phyloP scores from a whole-genome alignment of 2,113 vertebrate species.

The Clarias batrachus region DNA sequence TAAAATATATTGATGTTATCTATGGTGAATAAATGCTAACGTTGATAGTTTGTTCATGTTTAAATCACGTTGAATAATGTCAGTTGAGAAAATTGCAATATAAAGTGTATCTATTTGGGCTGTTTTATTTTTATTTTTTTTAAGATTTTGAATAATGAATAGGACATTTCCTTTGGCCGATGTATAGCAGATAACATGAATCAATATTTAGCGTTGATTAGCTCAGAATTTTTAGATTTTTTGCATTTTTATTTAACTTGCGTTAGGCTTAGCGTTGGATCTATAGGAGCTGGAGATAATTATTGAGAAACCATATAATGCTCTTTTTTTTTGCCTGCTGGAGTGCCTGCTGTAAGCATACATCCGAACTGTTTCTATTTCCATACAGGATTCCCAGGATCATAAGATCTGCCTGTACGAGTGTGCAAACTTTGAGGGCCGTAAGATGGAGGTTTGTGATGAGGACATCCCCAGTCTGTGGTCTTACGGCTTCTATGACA shows the following conservation, averaged over 20 bases:
- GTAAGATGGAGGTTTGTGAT: constrained; percentile 83
- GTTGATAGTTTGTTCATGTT: neutral
- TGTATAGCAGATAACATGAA: neutral
- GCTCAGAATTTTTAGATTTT: neutral
- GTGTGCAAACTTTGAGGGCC: constrained; percentile 76
- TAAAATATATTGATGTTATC: neutral
- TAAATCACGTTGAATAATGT: neutral
- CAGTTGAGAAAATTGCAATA: neutral
- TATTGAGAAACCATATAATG: neutral
- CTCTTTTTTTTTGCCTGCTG: neutral
- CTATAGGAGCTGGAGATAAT: neutral
- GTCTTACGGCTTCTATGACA: constrained; percentile 81
- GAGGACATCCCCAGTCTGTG: constrained; percentile 82
- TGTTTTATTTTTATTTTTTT: neutral
- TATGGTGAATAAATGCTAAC: neutral
- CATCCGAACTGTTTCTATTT: neutral
- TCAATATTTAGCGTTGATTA: neutral
- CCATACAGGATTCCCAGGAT: constrained; percentile 73
- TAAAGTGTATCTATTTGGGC: neutral
- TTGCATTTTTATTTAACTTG: neutral
- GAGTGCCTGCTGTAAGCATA: too few relatives aligned
- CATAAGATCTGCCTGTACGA: constrained; percentile 81
- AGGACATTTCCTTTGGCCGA: neutral
- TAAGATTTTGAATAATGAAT: neutral
- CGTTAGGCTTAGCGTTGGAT: neutral